phyloP scores from a whole-genome alignment of 1,140 invertebrate genomes.

The Trichonephila inaurata region DNA sequence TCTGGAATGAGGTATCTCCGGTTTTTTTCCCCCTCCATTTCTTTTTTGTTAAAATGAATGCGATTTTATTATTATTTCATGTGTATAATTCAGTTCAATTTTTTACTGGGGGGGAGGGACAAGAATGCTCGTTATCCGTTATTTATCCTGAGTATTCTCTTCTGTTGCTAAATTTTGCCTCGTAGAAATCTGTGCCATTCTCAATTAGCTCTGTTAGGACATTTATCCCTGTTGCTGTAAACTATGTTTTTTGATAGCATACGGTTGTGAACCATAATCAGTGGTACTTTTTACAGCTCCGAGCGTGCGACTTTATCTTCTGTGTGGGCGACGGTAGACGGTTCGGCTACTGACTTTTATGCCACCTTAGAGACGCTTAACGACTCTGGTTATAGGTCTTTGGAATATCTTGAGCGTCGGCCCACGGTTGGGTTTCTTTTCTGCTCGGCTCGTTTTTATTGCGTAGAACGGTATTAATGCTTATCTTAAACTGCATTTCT shows the following conservation, averaged over 20 bases:
- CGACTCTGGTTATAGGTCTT: neutral
- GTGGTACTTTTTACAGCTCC: neutral
- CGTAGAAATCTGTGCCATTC: neutral
- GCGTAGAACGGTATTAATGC: conserved; percentile 16
- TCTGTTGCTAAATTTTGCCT: neutral
- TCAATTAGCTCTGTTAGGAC: neutral
- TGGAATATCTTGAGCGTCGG: neutral
- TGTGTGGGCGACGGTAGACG: neutral
- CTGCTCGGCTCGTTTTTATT: neutral
- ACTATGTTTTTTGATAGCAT: neutral
- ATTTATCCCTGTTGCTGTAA: neutral
- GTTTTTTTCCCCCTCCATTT: too few relatives aligned
- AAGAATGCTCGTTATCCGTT: too few relatives aligned
- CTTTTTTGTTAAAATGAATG: too few relatives aligned
- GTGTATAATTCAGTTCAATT: too few relatives aligned
- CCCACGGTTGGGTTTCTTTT: neutral
- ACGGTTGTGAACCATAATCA: neutral
- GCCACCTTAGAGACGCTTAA: neutral
- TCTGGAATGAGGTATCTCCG: too few relatives aligned
- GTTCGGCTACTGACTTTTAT: neutral
- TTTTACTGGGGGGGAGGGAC: too few relatives aligned
- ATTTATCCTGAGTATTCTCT: neutral
- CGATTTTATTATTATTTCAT: too few relatives aligned
- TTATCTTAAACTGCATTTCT: conserved; percentile 32
- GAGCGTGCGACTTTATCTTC: neutral